Conservation (phyloP, 2,113 vertebrate genomes). For the Pseudonaja textilis region DNA sequence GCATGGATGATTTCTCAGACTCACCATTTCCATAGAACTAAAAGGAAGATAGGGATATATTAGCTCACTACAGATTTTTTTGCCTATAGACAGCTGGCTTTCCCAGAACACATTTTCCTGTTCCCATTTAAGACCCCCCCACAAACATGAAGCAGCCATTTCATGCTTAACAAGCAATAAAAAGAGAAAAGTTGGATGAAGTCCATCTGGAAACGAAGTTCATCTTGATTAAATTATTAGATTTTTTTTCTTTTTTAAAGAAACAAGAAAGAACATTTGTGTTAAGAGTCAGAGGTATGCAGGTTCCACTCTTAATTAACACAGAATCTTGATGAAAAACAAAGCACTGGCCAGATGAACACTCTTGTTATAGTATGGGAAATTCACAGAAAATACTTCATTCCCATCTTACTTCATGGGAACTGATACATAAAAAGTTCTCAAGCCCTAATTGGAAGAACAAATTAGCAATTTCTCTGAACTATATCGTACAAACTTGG, state of each 20-base stretch:
- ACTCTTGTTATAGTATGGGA: conserved; percentile 31
- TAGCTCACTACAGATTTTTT: not conserved
- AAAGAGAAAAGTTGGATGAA: conserved; percentile 18
- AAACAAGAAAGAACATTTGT: conserved; percentile 32
- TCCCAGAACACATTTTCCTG: not conserved
- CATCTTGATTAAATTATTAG: conserved; percentile 25
- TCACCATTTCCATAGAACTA: not conserved
- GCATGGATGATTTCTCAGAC: not conserved
- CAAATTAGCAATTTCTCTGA: conserved; percentile 23
- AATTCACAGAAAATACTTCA: conserved; percentile 23
- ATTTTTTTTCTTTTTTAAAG: not conserved
- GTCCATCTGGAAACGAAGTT: conserved; percentile 15
- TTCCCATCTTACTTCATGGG: conserved; percentile 18
- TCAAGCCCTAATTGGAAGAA: conserved; percentile 30
- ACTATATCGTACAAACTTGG: conserved; percentile 6
- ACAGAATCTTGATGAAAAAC: conserved; percentile 19
- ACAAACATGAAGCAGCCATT: not conserved
- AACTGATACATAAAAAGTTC: not conserved
- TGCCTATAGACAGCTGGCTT: not conserved
- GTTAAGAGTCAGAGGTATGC: conserved; percentile 18
- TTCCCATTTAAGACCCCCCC: not conserved
- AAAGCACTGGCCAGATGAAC: conserved; percentile 24
- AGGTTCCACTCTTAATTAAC: conserved; percentile 33
- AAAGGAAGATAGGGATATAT: not conserved
- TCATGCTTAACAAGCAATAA: conserved; percentile 29